Evolutionary conservation across 2,888 invertebrate genomes (phyloP).

Genomic region (Seira sanloemensis): DNA sequence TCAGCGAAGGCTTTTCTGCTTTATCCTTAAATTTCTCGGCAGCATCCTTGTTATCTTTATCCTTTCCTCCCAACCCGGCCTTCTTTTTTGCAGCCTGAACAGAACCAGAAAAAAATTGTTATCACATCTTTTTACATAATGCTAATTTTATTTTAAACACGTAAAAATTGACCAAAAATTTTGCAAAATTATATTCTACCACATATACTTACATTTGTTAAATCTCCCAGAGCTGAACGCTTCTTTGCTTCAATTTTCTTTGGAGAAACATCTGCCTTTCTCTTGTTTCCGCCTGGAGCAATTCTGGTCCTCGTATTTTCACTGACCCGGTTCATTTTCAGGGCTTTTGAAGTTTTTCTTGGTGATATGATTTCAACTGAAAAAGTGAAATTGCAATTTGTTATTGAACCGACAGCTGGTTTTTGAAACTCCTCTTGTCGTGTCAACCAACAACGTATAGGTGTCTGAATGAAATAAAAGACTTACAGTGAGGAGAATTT

Average conservation of each 20-base stretch:
- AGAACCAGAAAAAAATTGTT: too few relatives aligned
- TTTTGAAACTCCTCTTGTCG: too few relatives aligned
- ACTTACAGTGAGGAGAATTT: too few relatives aligned
- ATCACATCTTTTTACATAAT: too few relatives aligned
- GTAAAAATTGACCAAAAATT: too few relatives aligned
- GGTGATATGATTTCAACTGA: neutral
- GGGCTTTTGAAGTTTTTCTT: neutral
- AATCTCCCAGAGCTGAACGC: slow-evolving; percentile 90
- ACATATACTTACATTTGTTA: slow-evolving; percentile 76
- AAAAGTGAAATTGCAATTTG: neutral
- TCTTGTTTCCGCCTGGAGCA: slow-evolving; percentile 77
- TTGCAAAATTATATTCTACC: too few relatives aligned
- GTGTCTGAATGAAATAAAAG: too few relatives aligned
- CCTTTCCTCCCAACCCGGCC: slow-evolving; percentile 76
- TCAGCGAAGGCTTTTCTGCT: slow-evolving; percentile 42
- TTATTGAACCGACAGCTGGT: too few relatives aligned
- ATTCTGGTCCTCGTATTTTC: slow-evolving; percentile 32
- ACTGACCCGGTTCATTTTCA: slow-evolving; percentile 61
- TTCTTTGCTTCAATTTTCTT: slow-evolving; percentile 82
- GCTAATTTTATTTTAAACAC: too few relatives aligned
- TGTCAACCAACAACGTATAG: too few relatives aligned
- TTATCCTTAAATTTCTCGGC: slow-evolving; percentile 42
- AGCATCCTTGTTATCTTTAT: slow-evolving; percentile 75
- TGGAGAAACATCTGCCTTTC: slow-evolving; percentile 89
- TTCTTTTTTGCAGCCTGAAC: slow-evolving; percentile 63